phyloP scores from a whole-genome alignment of 2,113 vertebrate genomes.

The Sciurus niger region DNA sequence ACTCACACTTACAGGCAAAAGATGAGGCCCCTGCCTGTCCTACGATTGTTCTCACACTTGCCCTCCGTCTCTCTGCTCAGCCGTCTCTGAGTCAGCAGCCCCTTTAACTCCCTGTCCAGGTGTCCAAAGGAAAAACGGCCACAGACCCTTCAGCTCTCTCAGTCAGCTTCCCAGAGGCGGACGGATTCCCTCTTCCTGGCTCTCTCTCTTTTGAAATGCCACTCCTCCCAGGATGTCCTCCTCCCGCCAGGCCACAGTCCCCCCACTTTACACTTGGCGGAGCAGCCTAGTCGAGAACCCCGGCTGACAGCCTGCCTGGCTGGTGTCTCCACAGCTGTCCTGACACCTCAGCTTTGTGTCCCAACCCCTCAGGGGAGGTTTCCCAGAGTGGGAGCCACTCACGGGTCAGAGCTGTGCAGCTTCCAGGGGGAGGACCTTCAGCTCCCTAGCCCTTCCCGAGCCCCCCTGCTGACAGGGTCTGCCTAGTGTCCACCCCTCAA shows the following conservation, averaged over 20 bases:
- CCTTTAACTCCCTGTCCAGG: neutral
- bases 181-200: neutral
- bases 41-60: neutral
- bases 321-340: neutral
- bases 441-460: neutral
- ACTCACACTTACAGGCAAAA: neutral
- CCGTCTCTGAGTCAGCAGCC: neutral
- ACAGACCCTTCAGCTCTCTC: neutral
- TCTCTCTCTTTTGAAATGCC: neutral
- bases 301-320: neutral
- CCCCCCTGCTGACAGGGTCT: too few species aligned
- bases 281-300: neutral
- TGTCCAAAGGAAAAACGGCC: neutral
- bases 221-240: neutral
- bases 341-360: neutral
- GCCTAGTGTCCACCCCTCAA: rapidly evolving
- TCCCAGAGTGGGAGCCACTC: neutral
- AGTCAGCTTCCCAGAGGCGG: neutral
- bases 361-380: neutral
- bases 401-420: neutral
- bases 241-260: rapidly evolving
- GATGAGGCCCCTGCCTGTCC: neutral
- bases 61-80: neutral
- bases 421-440: neutral
- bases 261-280: neutral